A percentile compares a stretch with the other conserved stretches of the same genome.
Conservation (phyloP, 2,113 vertebrate genomes). For the Sebastes schlegelii region DNA sequence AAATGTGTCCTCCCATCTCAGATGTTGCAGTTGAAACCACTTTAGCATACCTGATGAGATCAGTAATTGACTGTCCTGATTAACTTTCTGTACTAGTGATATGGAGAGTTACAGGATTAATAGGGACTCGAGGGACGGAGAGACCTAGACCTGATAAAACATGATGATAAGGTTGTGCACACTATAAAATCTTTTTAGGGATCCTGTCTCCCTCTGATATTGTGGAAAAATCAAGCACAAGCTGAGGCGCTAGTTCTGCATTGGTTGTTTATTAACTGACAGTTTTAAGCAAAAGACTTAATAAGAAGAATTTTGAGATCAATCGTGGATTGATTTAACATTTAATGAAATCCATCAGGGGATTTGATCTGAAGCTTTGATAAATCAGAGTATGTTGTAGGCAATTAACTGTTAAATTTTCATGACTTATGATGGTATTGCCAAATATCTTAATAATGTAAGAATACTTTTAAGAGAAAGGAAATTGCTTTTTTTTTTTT, state of each 20-base stretch:
- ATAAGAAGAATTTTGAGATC: constrained; percentile 54
- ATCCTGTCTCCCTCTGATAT: constrained; percentile 12
- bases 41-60: constrained; percentile 33
- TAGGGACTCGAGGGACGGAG: neutral
- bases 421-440: constrained; percentile 53
- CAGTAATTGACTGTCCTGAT: constrained; percentile 52
- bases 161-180: constrained; percentile 13
- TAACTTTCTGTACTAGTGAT: constrained; percentile 28
- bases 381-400: constrained; percentile 55
- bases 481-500: constrained; percentile 62
- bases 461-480: constrained; percentile 67
- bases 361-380: constrained; percentile 57
- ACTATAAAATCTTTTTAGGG: constrained; percentile 3
- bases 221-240: constrained; percentile 15
- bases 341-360: constrained; percentile 68
- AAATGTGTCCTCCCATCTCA: constrained; percentile 19
- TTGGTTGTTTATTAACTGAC: constrained; percentile 56
- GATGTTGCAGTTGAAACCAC: constrained; percentile 28
- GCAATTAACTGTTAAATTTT: constrained; percentile 71
- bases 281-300: constrained; percentile 55
- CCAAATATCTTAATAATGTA: constrained; percentile 71
- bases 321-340: constrained; percentile 68
- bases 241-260: neutral
- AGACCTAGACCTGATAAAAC: constrained; percentile 29
- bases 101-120: constrained; percentile 25